Percentiles rank a stretch among this genome's conserved stretches.
These are phyloP conservation scores for Agrilus mali DNA, from an alignment of 2,888 invertebrate genomes.

Conservation along the genomic window DNA sequence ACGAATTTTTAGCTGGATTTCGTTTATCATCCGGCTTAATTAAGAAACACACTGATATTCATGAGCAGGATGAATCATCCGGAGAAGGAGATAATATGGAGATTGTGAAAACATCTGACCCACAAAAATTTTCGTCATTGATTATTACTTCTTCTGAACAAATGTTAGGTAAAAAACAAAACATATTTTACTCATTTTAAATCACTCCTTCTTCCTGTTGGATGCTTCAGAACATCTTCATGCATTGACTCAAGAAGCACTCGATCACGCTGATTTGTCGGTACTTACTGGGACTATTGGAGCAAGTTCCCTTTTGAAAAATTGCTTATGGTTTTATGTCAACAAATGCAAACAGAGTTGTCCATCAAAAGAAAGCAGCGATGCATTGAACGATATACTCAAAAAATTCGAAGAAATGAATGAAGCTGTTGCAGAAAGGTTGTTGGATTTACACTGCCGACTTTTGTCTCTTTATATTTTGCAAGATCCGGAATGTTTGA, in stretches of 20 bases:
- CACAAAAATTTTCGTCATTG: conserved; percentile 59
- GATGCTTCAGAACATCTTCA: conserved; percentile 56
- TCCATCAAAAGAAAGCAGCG: conserved; percentile 13
- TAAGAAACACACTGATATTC: conserved; percentile 14
- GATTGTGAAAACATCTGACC: conserved; percentile 63
- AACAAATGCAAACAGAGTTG: conserved; percentile 36
- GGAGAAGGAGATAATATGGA: conserved; percentile 23
- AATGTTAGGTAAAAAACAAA: conserved; percentile 41
- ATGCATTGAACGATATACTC: conserved; percentile 40
- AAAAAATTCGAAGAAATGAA: conserved; percentile 73
- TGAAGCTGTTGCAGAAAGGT: conserved; percentile 70
- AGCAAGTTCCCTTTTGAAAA: conserved; percentile 65
- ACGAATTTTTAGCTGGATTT: conserved; percentile 67
- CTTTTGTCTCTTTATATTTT: conserved; percentile 66
- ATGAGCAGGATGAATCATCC: conserved; percentile 35
- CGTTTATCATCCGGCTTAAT: conserved; percentile 47
- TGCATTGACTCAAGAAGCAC: conserved; percentile 65
- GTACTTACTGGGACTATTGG: conserved; percentile 72
- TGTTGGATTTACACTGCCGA: conserved; percentile 68
- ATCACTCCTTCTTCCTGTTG: conserved; percentile 2
- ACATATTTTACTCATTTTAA: neutral
- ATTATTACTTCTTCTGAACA: conserved; percentile 61
- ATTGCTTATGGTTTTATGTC: conserved; percentile 65
- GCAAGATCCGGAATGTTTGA: conserved; percentile 68
- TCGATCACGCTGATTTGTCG: conserved; percentile 73